A percentile compares a stretch with the other conserved stretches of the same genome.
Evolutionary conservation across 1,140 invertebrate genomes (phyloP).

Genomic region (Megalonaias nervosa): DNA sequence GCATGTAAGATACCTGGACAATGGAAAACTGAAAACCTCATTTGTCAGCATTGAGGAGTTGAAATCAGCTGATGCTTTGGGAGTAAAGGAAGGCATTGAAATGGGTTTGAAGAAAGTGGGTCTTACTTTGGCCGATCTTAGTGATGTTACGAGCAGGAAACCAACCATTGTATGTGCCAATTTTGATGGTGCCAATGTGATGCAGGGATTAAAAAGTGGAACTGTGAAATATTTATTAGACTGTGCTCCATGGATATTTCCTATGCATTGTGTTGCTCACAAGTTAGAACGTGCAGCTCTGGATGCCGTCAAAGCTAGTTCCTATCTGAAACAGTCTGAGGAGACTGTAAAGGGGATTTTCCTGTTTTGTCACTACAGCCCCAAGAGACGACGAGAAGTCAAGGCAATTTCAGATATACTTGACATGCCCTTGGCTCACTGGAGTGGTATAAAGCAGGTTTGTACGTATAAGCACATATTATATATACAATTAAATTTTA

Average conservation of each 20-base stretch:
- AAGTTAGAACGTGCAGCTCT: conserved; percentile 16
- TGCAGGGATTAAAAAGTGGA: conserved; percentile 11
- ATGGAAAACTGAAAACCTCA: neutral
- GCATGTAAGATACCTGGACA: conserved; percentile 7
- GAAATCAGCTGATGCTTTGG: conserved; percentile 8
- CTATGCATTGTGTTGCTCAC: conserved; percentile 19
- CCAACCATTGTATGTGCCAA: conserved; percentile 12
- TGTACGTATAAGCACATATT: no score
- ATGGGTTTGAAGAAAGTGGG: neutral
- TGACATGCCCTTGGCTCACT: no score
- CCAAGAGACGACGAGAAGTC: no score
- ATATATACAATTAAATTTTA: no score
- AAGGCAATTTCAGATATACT: no score
- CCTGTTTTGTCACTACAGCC: no score
- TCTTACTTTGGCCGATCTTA: neutral
- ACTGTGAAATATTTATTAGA: conserved; percentile 3
- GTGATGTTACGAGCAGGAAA: neutral
- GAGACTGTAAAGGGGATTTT: no score
- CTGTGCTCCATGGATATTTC: neutral
- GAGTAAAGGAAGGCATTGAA: conserved; percentile 10
- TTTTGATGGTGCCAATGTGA: conserved; percentile 15
- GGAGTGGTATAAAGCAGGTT: no score
- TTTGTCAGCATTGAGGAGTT: conserved; percentile 3
- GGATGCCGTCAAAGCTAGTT: neutral
- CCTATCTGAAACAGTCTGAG: neutral